Conservation (phyloP, 2,797 vertebrate genomes). For the Phoeniculus purpureus region DNA sequence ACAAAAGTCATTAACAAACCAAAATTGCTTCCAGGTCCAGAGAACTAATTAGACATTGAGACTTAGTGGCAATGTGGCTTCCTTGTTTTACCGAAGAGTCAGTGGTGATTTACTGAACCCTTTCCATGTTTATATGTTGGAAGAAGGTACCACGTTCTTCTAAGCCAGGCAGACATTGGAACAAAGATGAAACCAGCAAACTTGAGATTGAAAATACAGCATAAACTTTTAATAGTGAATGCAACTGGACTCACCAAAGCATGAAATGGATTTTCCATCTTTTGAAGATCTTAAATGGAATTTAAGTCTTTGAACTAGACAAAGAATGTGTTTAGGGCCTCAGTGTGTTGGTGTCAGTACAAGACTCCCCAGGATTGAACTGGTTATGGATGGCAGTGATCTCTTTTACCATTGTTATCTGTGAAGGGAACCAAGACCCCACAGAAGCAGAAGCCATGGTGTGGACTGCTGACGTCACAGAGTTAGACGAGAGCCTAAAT, state of each 20-base stretch:
- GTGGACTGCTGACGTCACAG: not conserved
- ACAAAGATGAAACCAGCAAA: constrained; percentile 36
- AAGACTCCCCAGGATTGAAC: not conserved
- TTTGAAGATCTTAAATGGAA: not conserved
- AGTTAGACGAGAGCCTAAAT: not conserved
- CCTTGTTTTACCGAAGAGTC: not conserved
- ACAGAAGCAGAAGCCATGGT: not conserved
- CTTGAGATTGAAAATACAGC: not conserved
- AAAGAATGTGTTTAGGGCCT: not conserved
- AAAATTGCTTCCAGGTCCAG: not conserved
- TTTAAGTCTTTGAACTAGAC: not conserved
- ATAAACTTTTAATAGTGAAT: not conserved
- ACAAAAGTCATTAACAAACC: not conserved
- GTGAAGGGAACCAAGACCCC: not conserved
- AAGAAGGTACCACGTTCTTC: constrained; percentile 4
- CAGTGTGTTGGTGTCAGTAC: accelerated
- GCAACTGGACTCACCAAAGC: not conserved
- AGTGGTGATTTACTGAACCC: not conserved
- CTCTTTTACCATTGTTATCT: not conserved
- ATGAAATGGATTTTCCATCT: constrained; percentile 23
- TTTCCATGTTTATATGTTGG: constrained; percentile 6
- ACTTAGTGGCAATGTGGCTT: not conserved
- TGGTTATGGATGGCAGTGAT: not conserved
- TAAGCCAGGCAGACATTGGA: constrained; percentile 43
- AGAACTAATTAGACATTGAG: not conserved